Evolutionary conservation across 1,140 invertebrate species (phyloP).

Genomic region (honey bee (Apis mellifera)): Amel_HAv3.1 CM009931.2:21108001-21108500

Average conservation of each 20-base stretch:
- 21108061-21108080: slow-evolving; percentile 4
- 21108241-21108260: background rate
- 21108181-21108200: slow-evolving; percentile 12
- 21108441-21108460: slow-evolving; percentile 13
- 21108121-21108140: background rate
- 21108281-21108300: slow-evolving; percentile 37
- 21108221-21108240: background rate
- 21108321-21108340: slow-evolving; percentile 33
- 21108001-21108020: slow-evolving; percentile 17
- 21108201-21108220: background rate
- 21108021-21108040: slow-evolving; percentile 22
- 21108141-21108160: background rate
- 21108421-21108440: slow-evolving; percentile 10
- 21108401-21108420: slow-evolving; percentile 41
- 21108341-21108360: slow-evolving; percentile 53
- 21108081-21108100: background rate
- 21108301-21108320: slow-evolving; percentile 45
- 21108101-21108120: background rate
- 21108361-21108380: slow-evolving; percentile 49
- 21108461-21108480: background rate
- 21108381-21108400: slow-evolving; percentile 33
- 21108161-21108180: slow-evolving; percentile 15
- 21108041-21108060: slow-evolving; percentile 35
- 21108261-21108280: background rate
- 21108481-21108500: background rate